phyloP scores from a whole-genome alignment of 2,113 vertebrate species.

The Grammomys surdaster region DNA sequence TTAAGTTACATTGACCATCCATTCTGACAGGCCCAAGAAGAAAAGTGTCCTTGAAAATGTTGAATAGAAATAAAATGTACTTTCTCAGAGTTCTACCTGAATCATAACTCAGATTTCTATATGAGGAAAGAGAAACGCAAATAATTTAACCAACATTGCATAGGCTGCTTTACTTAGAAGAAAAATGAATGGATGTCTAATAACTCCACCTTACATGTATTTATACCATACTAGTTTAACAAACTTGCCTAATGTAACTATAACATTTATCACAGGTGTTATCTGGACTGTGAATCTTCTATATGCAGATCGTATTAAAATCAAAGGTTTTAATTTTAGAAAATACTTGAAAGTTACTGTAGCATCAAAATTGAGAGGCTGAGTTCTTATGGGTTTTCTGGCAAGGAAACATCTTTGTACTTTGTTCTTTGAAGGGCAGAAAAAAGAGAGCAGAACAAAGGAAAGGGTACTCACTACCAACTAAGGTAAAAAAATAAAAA shows the following conservation, averaged over 20 bases:
- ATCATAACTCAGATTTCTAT: neutral
- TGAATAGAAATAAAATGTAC: neutral
- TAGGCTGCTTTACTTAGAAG: neutral
- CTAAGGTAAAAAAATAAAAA: neutral
- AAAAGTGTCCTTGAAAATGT: neutral
- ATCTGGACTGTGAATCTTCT: neutral
- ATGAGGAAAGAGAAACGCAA: neutral
- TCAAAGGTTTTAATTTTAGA: neutral
- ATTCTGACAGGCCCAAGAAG: neutral
- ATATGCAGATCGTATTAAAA: neutral
- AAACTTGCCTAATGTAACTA: neutral
- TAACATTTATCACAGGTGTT: neutral
- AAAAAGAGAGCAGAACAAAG: neutral
- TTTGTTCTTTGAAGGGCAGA: neutral
- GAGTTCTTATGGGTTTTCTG: neutral
- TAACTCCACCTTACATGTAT: neutral
- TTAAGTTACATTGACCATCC: neutral
- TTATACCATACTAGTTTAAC: neutral
- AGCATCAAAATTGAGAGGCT: slow-evolving; percentile 11
- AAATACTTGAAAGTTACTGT: slow-evolving; percentile 26
- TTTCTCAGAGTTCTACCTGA: neutral
- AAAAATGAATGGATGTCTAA: neutral
- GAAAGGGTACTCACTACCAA: neutral
- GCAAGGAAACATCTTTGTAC: neutral
- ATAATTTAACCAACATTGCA: neutral